Percentiles rank a stretch among this genome's conserved stretches.
These are phyloP conservation scores for Tympanuchus pallidicinctus DNA, from an alignment of 2,113 vertebrate species.

Conservation along the genomic window DNA sequence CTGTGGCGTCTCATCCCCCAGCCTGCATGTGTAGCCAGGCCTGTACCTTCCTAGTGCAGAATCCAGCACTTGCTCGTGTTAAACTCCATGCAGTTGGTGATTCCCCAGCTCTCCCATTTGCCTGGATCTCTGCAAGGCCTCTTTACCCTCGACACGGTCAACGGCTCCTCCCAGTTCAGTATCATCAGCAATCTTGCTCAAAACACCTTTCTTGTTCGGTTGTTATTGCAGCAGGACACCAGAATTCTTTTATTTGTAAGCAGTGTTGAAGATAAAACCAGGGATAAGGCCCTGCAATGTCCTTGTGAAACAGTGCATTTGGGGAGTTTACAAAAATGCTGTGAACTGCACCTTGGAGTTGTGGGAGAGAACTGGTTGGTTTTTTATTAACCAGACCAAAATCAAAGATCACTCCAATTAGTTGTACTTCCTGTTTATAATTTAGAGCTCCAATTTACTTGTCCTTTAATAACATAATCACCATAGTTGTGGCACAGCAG, in stretches of 20 bases:
- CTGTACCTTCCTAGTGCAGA: no score
- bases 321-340: not conserved
- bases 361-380: not conserved
- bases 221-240: not conserved
- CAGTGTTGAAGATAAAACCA: not conserved
- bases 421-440: not conserved
- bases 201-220: not conserved
- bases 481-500: not conserved
- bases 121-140: no score
- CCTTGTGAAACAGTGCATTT: not conserved
- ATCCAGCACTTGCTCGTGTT: no score
- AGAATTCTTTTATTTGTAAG: not conserved
- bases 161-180: no score
- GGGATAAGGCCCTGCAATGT: not conserved
- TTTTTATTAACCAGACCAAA: conserved; percentile 38
- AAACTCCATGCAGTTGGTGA: no score
- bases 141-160: no score
- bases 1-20: no score
- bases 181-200: no score
- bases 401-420: conserved; percentile 2
- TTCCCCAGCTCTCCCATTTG: no score
- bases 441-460: not conserved
- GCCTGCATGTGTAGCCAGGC: no score
- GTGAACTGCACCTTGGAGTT: not conserved
- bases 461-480: not conserved